Conservation (phyloP, 1,140 invertebrate species). For the Halesus radiatus region DNA sequence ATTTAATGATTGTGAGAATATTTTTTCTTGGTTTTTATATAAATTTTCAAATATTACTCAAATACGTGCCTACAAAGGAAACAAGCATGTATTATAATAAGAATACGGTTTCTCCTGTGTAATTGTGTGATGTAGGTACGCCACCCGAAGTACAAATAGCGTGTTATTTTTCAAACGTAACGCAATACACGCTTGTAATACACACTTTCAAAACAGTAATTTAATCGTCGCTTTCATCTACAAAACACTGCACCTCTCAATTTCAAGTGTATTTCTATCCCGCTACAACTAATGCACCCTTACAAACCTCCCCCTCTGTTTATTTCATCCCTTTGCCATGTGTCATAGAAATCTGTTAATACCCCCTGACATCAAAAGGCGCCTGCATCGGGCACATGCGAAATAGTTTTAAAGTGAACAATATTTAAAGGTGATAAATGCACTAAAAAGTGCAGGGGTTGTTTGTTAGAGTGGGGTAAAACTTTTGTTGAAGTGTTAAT, state of each 20-base stretch:
- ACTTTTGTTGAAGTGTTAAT: too few relatives aligned
- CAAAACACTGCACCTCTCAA: neutral
- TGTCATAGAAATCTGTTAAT: constrained; percentile 34
- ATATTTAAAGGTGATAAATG: constrained; percentile 20
- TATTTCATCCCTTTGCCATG: neutral
- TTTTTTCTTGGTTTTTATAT: too few relatives aligned
- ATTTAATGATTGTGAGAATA: too few relatives aligned
- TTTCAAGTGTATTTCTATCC: constrained; percentile 37
- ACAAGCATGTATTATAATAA: too few relatives aligned
- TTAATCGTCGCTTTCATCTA: constrained; percentile 18
- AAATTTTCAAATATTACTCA: too few relatives aligned
- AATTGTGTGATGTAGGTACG: too few relatives aligned
- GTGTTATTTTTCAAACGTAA: neutral
- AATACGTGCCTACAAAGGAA: too few relatives aligned
- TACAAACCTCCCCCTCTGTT: constrained; percentile 5
- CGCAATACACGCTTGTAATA: neutral
- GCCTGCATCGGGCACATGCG: constrained; percentile 7
- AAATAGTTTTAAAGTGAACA: constrained; percentile 28
- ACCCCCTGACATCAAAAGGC: constrained; percentile 27
- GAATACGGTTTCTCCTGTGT: too few relatives aligned
- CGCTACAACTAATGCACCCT: constrained; percentile 21
- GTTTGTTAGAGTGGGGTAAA: too few relatives aligned
- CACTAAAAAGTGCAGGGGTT: neutral
- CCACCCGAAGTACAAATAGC: too few relatives aligned
- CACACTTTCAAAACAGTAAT: constrained; percentile 10